A percentile compares a stretch with the other conserved stretches of the same genome.
Evolutionary conservation across 2,797 vertebrate genomes (phyloP).

Genomic region (Thripadectes ignobilis): DNA sequence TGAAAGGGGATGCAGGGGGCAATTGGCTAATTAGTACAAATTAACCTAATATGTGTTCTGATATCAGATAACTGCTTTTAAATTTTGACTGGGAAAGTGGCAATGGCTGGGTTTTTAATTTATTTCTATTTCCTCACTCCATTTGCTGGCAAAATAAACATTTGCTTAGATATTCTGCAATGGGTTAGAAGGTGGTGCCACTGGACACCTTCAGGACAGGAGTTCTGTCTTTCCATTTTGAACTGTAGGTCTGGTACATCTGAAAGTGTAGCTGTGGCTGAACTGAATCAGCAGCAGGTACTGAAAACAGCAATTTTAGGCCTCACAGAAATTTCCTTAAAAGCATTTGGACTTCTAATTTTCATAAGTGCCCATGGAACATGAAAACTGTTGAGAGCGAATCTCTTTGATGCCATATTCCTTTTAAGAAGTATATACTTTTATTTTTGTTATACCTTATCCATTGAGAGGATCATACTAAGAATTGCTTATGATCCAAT

Average conservation of each 20-base stretch:
- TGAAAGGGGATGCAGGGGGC: not conserved
- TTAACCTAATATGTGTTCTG: not conserved
- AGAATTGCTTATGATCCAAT: not conserved
- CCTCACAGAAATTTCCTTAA: not conserved
- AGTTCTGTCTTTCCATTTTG: not conserved
- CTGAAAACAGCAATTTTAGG: not conserved
- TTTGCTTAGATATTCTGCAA: constrained; percentile 23
- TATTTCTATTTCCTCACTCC: not conserved
- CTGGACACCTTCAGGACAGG: not conserved
- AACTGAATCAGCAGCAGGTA: not conserved
- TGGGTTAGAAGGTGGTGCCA: not conserved
- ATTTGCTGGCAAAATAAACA: constrained; percentile 53
- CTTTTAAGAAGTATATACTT: not conserved
- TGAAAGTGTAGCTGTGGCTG: not conserved
- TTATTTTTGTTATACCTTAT: not conserved
- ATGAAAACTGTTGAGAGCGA: not conserved
- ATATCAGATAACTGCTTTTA: not conserved
- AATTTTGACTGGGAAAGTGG: not conserved
- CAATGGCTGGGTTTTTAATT: not conserved
- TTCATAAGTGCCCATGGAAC: not conserved
- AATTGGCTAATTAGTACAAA: not conserved
- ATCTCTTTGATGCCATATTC: not conserved
- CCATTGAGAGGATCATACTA: not conserved
- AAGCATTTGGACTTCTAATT: not conserved
- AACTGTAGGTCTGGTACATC: not conserved